phyloP scores from a whole-genome alignment of 1,140 invertebrate genomes.

The Branchinecta lindahli region DNA sequence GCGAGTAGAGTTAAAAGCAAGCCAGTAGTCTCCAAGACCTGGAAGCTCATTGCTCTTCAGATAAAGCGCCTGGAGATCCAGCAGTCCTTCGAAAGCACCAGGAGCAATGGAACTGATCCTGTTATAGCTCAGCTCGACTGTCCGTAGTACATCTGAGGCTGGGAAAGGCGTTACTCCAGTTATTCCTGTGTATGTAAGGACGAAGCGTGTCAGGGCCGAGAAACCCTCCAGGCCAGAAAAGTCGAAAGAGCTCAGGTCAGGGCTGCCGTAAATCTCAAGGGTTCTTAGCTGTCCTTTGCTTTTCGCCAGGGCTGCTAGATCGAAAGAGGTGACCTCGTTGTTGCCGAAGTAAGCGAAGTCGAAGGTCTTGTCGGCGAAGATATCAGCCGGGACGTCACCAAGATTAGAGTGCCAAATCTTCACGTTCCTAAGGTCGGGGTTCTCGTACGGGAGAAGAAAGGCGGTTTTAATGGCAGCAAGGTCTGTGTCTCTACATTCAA shows the following conservation, averaged over 20 bases:
- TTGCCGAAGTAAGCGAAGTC: neutral
- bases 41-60: neutral
- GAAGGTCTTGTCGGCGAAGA: neutral
- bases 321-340: neutral
- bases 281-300: neutral
- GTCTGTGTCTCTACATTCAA: neutral
- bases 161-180: neutral
- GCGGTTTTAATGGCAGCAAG: neutral
- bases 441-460: neutral
- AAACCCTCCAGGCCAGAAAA: neutral
- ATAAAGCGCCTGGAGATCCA: neutral
- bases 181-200: neutral
- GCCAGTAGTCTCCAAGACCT: neutral
- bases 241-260: neutral
- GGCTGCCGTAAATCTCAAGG: neutral
- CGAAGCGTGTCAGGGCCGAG: neutral
- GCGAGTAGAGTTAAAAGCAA: neutral
- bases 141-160: neutral
- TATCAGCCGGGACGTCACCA: neutral
- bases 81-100: neutral
- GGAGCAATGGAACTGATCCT: neutral
- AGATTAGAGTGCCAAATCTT: neutral
- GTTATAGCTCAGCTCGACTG: neutral
- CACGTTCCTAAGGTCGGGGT: neutral
- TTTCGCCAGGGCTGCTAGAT: neutral